Base-by-base conservation (phyloP, 1,140 invertebrate species). In the Aphelenchoides fujianensis region DNA sequence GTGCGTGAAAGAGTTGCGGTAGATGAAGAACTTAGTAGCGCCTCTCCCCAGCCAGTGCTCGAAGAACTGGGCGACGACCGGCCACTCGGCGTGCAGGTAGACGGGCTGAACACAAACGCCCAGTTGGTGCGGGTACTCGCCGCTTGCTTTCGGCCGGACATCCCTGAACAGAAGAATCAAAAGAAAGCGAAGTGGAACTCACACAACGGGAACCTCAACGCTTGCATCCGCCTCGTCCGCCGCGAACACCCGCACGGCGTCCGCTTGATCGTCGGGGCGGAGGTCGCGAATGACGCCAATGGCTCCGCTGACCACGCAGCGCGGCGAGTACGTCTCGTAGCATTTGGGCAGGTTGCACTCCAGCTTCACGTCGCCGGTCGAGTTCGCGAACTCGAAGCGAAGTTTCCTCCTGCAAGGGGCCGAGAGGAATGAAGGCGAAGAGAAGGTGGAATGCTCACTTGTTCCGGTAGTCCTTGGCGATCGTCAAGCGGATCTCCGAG, bases 41-140 rank as follows among this genome's bases (percentile, higher is more conserved):
- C 69, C 69, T 3, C 2, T n/a, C 35, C 9, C 41, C n/a, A 70
- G 27, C 69, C 69, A 70, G 28, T 70, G 23, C 54, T 70, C 34
- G 32, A 69, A 34, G 23, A 70, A 70, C 54, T 71, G 68, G 7
- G 71, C 71, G 7, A 70, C 28, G 16, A 71, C n/a, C 1, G 32
- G 16, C 2, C 71, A 70, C 19, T 70, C 68, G 5, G 2, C 23
- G 2, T 30, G 2, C 3, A 70, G 9, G 53, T 71, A 70, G 19
- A 70, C 71, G 16, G 69, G 69, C 5, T 70, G 69, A 2, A 70
- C 2, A 32, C 69, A 70, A 41, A 70, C 69, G 53, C 69, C 69
- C 7, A 70, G 32, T 28, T 69, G 53, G 36, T 70, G 69, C 1
- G 23, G 27, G 19, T 70, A 70, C 9, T 69, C 9, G n/a, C n/a